Percentiles rank a stretch among this genome's conserved stretches.
Conservation (phyloP, 1,140 invertebrate species). For the Aplysia californica region DNA sequence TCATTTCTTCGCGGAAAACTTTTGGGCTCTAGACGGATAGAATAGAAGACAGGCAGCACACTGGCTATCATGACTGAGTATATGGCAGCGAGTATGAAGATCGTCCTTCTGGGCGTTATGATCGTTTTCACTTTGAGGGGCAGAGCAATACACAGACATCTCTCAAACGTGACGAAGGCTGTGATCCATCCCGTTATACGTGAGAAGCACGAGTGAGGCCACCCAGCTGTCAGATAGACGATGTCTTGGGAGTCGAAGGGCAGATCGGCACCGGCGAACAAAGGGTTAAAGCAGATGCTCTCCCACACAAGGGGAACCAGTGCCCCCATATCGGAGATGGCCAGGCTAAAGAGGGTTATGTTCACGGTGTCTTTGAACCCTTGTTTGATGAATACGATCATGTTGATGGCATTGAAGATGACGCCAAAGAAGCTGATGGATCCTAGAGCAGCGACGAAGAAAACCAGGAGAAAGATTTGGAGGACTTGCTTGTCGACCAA, state of each 20-base stretch:
- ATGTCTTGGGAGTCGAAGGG: neutral
- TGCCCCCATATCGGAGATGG: too few species aligned
- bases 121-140: too few species aligned
- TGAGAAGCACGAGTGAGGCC: neutral
- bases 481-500: too few species aligned
- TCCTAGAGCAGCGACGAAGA: neutral
- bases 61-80: neutral
- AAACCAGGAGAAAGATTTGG: too few species aligned
- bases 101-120: neutral
- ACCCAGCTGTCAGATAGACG: slow-evolving; percentile 4
- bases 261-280: neutral
- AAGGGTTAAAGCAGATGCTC: slow-evolving; percentile 5
- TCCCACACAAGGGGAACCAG: neutral
- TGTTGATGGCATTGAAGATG: too few species aligned
- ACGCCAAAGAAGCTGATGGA: too few species aligned
- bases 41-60: neutral
- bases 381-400: too few species aligned
- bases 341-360: too few species aligned
- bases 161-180: too few species aligned
- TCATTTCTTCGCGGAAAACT: neutral
- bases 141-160: too few species aligned
- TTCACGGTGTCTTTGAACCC: too few species aligned
- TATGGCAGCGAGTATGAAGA: neutral
- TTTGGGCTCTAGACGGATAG: neutral
- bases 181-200: slow-evolving; percentile 10